Evolutionary conservation across 2,888 invertebrate species (phyloP), one percentile per base, ranked within the genome.

Genomic region (Cerastis leucographa): DNA sequence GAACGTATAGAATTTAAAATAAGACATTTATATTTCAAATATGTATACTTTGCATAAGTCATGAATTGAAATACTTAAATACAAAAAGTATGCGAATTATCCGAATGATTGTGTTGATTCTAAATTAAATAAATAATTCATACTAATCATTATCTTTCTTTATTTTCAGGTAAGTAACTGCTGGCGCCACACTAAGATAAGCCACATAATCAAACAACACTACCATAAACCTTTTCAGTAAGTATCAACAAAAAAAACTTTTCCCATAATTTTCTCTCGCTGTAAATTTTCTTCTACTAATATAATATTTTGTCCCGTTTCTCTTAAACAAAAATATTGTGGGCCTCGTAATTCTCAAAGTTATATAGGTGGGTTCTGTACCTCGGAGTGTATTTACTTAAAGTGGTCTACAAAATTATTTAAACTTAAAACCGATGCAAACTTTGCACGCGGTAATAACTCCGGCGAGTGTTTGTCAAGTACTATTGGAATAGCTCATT

Each of bases 321-420:
- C 82, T 82, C 76, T 67, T 69, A 72, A 73, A 79, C 76, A 87
- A 82, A 87, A 85, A 84, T 79, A 86, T 80, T 84, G 66, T 78
- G 68, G 74, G 80, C 74, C 77, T 79, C 80, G 42, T 81, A 75
- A 84, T 83, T 78, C 19, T 14, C 49, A 70, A 87, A 87, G 88
- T 86, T 88, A 75, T 86, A 81, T 86, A 87, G 82, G 85, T 84
- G 70, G 74, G 80, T 64, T 88, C 73, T 82, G 80, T 86, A 79
- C 86, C 87, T 77, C 72, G 42, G 90, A 92, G 92, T 92, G 87
- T 94, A 92, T 94, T 94, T 94, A 92, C 93, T 90, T 91, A 91
- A 90, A 92, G 92, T 90, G 93, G 92, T 91, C 90, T 86, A 89
- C 90, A 88, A 92, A 94, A 94, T 94, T 94, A 94, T 94, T 93